Evolutionary conservation across 2,888 invertebrate species (phyloP).

Genomic region (Acleris cristana): DNA sequence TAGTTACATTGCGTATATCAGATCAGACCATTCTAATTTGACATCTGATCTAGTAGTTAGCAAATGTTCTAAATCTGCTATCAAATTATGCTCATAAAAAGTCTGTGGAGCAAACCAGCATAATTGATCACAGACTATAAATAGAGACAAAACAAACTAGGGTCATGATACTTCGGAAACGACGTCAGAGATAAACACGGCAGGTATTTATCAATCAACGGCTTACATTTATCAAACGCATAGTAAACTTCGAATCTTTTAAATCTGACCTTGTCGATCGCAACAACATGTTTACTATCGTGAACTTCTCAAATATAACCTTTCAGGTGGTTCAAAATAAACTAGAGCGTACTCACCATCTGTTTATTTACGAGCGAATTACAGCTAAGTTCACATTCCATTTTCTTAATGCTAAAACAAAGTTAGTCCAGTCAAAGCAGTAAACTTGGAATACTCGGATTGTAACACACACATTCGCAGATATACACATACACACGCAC

Average conservation of each 20-base stretch:
- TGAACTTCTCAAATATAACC: background rate
- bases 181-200: background rate
- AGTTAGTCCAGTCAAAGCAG: too few species aligned
- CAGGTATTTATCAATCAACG: constrained; percentile 11
- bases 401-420: constrained; percentile 11
- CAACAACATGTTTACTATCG: background rate
- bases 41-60: too few species aligned
- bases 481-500: too few species aligned
- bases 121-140: too few species aligned
- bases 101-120: too few species aligned
- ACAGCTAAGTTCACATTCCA: constrained; percentile 9
- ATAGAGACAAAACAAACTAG: too few species aligned
- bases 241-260: background rate
- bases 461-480: too few species aligned
- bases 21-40: background rate
- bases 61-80: too few species aligned
- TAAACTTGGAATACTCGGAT: too few species aligned
- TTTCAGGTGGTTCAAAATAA: constrained; percentile 11
- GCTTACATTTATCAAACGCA: constrained; percentile 8
- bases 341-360: constrained; percentile 17
- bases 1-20: constrained; percentile 17
- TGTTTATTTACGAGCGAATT: constrained; percentile 19
- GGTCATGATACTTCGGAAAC: too few species aligned
- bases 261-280: constrained; percentile 1
- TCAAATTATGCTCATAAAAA: too few species aligned